Conservation (phyloP, 92 coral and sea anemone species). For the Epizoanthus illoricatus region DNA sequence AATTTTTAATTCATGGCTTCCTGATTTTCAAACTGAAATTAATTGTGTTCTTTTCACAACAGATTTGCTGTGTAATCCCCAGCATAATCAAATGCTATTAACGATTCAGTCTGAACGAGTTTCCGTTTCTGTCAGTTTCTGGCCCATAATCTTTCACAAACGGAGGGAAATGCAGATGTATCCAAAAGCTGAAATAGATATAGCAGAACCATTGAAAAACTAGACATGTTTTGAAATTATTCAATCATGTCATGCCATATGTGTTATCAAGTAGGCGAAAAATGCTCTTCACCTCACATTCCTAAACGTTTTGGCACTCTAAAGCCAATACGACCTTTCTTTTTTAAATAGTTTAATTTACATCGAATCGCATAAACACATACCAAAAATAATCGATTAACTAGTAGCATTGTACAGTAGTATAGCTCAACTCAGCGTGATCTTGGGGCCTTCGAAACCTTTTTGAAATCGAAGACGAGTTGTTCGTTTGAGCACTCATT, state of each 20-base stretch:
- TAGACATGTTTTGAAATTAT: slow-evolving; percentile 27
- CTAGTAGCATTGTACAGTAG: background rate
- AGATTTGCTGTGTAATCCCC: slow-evolving; percentile 29
- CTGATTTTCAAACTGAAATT: slow-evolving; percentile 8
- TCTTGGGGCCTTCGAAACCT: background rate
- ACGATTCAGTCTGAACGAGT: slow-evolving; percentile 19
- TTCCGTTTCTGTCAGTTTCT: slow-evolving; percentile 24
- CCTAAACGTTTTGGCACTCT: background rate
- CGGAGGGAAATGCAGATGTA: slow-evolving; percentile 47
- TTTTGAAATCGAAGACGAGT: background rate
- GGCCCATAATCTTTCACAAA: slow-evolving; percentile 24
- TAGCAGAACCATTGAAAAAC: slow-evolving; percentile 38
- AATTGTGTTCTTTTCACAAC: background rate
- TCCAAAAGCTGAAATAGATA: slow-evolving; percentile 55
- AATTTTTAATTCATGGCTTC: slow-evolving; percentile 8
- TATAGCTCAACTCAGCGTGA: slow-evolving; percentile 27
- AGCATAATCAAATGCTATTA: slow-evolving; percentile 42
- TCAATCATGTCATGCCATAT: slow-evolving; percentile 30
- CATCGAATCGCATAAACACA: background rate
- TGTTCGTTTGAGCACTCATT: background rate
- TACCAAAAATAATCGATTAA: background rate
- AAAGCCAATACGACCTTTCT: background rate
- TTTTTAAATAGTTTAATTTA: background rate
- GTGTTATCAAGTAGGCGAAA: background rate
- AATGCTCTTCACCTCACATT: background rate